Evolutionary conservation across 2,113 vertebrate species (phyloP).

Genomic region (Hystrix brachyura): DNA sequence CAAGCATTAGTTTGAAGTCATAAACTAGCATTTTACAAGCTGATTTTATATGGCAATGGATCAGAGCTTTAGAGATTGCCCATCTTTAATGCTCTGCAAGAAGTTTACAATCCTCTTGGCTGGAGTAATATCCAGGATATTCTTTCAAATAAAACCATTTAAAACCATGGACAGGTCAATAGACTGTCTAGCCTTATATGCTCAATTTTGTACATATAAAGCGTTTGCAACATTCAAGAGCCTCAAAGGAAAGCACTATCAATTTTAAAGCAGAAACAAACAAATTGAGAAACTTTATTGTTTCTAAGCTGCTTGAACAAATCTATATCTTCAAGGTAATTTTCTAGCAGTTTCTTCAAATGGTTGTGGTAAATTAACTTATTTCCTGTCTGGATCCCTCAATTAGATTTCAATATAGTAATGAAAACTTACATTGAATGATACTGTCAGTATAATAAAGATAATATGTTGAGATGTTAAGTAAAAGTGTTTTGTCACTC

Average conservation of each 20-base stretch:
- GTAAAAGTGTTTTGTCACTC: neutral
- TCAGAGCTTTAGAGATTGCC: neutral
- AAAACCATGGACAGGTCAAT: neutral
- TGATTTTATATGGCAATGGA: neutral
- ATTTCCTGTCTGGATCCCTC: neutral
- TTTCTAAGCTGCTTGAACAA: neutral
- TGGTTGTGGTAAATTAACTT: neutral
- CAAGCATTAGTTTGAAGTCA: conserved; percentile 61
- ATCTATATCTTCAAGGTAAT: neutral
- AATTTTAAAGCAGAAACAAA: neutral
- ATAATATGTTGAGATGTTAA: neutral
- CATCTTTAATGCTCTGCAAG: neutral
- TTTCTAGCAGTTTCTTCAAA: conserved; percentile 16
- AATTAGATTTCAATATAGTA: neutral
- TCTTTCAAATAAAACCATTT: neutral
- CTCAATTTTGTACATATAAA: neutral
- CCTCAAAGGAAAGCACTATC: neutral
- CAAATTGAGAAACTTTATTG: neutral
- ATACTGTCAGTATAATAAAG: neutral
- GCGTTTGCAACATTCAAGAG: neutral
- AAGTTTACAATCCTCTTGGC: neutral
- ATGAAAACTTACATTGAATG: neutral
- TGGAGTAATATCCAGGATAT: neutral
- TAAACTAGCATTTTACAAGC: conserved; percentile 66
- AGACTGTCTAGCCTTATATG: neutral